phyloP scores from a whole-genome alignment of 2,797 vertebrate genomes.

The Chloroceryle amazona region DNA sequence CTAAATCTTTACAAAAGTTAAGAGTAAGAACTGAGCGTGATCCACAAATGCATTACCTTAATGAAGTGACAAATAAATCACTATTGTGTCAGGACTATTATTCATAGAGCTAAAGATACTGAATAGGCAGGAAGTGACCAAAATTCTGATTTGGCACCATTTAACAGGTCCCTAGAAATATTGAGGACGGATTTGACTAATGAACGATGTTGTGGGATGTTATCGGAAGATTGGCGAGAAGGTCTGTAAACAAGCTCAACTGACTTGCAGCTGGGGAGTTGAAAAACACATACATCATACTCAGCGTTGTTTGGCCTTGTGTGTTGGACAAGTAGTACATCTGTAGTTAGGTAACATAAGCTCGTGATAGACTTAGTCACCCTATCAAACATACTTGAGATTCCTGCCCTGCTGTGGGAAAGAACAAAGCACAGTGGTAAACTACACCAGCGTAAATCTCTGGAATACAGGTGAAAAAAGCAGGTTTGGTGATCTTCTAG shows the following conservation, averaged over 20 bases:
- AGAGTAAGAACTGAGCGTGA: neutral
- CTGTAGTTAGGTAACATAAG: too few relatives aligned
- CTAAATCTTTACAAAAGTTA: neutral
- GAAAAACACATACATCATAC: neutral
- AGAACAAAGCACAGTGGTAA: neutral
- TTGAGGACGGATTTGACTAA: neutral
- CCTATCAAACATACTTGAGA: too few relatives aligned
- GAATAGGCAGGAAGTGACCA: neutral
- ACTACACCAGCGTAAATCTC: neutral
- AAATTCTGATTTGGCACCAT: neutral
- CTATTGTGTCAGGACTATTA: neutral
- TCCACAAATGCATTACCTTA: neutral
- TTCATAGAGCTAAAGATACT: neutral
- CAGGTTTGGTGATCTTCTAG: neutral
- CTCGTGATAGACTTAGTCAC: too few relatives aligned
- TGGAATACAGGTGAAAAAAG: neutral
- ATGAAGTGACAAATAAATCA: neutral
- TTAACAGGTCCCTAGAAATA: neutral
- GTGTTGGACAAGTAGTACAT: neutral
- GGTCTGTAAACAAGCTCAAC: neutral
- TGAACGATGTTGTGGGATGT: neutral
- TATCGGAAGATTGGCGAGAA: neutral
- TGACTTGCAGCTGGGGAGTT: neutral
- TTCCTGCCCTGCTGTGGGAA: too few relatives aligned
- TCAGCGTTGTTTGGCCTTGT: neutral